Conservation (phyloP, 1,140 invertebrate species). For the Aphelinus atriplicis region DNA sequence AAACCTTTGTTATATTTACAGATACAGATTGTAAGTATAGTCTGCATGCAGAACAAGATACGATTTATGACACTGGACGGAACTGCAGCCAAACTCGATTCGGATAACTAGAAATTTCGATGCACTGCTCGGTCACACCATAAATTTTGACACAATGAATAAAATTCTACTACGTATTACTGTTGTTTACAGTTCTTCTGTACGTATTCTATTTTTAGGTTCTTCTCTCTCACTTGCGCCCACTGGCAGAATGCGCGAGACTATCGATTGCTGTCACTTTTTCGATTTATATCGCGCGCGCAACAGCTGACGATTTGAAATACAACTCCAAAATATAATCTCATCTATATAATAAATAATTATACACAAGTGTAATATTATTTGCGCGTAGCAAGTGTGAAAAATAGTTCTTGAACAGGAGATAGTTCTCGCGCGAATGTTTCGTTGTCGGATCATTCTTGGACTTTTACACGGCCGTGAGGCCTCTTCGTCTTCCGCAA, state of each 20-base stretch:
- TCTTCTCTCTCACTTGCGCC: not conserved
- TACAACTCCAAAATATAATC: too few relatives aligned
- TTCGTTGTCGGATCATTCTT: not conserved
- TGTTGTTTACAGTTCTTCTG: constrained; percentile 17
- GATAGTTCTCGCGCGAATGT: too few relatives aligned
- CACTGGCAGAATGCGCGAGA: constrained; percentile 2
- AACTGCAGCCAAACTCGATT: too few relatives aligned
- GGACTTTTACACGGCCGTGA: not conserved
- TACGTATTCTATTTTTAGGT: constrained; percentile 19
- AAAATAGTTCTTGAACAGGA: too few relatives aligned
- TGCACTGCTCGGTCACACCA: not conserved
- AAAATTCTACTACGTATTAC: not conserved
- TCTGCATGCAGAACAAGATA: not conserved
- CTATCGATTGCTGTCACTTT: constrained; percentile 18
- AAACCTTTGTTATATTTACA: constrained; percentile 33
- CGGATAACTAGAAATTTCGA: not conserved
- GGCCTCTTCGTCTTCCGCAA: not conserved
- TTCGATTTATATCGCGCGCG: constrained; percentile 23
- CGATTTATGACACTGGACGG: not conserved
- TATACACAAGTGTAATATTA: too few relatives aligned
- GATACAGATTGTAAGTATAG: not conserved
- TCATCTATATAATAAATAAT: too few relatives aligned
- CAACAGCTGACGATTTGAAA: too few relatives aligned
- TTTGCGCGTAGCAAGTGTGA: too few relatives aligned
- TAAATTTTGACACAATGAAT: constrained; percentile 14